Evolutionary conservation across 1,140 invertebrate genomes (phyloP), one percentile per base, ranked within the genome.

Genomic region (Caenorhabditis latens): DNA sequence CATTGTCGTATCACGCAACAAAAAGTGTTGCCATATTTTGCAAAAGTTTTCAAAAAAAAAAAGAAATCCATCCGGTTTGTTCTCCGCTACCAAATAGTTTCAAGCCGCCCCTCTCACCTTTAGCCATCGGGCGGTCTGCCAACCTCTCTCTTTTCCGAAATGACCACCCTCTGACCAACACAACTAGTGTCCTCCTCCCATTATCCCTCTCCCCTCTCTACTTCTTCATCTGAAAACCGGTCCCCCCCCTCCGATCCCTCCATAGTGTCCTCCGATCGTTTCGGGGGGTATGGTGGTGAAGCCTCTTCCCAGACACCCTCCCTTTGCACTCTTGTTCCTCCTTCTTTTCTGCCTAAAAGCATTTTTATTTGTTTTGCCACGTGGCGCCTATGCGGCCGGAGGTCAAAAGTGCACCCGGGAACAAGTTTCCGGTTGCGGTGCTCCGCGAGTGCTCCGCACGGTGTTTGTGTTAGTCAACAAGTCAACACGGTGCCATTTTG

Each of bases 311-410:
- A 32, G 32, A 32, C 32, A 32, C 32, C 32, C 32, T 32, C 32
- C 32, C 32, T 46, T 46, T 79, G 71, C 71, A 79, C 71, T 79
- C 71, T 79, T 79, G 71, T 50, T 48, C 71, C 71, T 24, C 71
- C 13, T 24, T 43, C 71, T 46, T n/a, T 21, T 14, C 46, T 79
- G 21, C n/a, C 43, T 21, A 21, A n/a, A 53, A 53, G 32, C 9
- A n/a, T 8, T 8, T 71, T 24, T 65, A 40, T 75, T 46, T 75
- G 14, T 46, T 75, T 46, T 79, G 71, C 71, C 71, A 79, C 71
- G 71, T 79, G 71, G 71, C 43, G 9, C 4, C 4, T 1, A n/a
- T 8, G 65, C 46, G 3, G 0, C 0, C 6, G 42, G 46, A 14
- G 71, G 71, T 79, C 71, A 79, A 79, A 79, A 79, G 71, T 79